phyloP scores from a whole-genome alignment of 2,113 vertebrate species.

The Forbesichthys agassizii region DNA sequence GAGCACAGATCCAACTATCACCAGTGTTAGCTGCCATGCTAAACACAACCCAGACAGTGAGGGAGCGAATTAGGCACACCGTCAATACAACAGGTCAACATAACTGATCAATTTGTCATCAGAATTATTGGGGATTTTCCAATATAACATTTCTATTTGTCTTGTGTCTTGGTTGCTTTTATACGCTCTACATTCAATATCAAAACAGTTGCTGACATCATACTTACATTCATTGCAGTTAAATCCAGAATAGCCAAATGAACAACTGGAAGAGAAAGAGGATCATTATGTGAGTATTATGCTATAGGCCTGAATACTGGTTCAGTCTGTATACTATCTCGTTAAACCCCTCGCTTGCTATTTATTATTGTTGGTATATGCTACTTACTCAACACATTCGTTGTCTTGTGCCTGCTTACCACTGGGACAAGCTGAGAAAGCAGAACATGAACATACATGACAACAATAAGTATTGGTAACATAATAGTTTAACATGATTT shows the following conservation, averaged over 20 bases:
- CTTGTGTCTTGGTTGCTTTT: neutral
- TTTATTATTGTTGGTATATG: no score
- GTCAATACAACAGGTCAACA: neutral
- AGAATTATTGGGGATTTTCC: neutral
- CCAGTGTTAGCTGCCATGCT: constrained; percentile 59
- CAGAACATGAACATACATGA: no score
- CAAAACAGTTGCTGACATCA: neutral
- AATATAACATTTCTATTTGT: no score
- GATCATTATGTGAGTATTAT: no score
- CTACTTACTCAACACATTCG: no score
- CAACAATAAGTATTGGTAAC: no score
- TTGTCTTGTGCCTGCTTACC: no score
- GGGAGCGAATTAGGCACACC: neutral
- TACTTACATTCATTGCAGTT: constrained; percentile 75
- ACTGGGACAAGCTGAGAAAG: no score
- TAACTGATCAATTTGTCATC: neutral
- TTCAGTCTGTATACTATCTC: no score
- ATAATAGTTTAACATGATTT: no score
- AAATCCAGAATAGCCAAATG: constrained; percentile 66
- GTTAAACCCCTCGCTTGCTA: no score
- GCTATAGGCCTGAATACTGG: no score
- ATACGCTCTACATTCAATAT: neutral
- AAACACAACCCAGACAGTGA: constrained; percentile 13
- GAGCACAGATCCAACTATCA: constrained; percentile 58
- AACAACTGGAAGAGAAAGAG: constrained; percentile 63